phyloP scores from a whole-genome alignment of 30 jellyfish, hydroid and myxozoan species.

The Nemopilema nomurai region DNA sequence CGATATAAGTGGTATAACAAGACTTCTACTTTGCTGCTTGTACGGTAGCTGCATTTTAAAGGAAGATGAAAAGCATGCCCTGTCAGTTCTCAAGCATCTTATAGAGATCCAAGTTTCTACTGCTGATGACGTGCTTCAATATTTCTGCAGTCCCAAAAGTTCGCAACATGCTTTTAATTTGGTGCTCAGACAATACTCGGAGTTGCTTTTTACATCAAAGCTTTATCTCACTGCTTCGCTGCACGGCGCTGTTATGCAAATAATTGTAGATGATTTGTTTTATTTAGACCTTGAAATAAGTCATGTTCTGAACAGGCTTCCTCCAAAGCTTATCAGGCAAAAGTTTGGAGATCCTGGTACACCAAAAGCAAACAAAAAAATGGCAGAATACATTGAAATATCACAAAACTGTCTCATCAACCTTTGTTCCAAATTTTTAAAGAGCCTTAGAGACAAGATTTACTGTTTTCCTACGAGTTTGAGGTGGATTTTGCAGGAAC shows the following conservation, averaged over 20 bases:
- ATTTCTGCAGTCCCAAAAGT: constrained; percentile 85
- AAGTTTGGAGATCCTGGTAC: constrained; percentile 96
- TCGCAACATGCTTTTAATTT: constrained; percentile 69
- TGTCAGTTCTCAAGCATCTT: constrained; percentile 54
- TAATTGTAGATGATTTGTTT: constrained; percentile 84
- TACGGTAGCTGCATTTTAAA: constrained; percentile 87
- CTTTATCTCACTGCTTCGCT: constrained; percentile 94
- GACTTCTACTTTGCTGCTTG: constrained; percentile 65
- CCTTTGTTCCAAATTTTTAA: constrained; percentile 74
- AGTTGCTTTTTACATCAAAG: constrained; percentile 80
- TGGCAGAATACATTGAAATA: constrained; percentile 59
- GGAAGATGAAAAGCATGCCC: constrained; percentile 76
- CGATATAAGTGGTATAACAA: constrained; percentile 52
- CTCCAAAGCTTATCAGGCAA: constrained; percentile 74
- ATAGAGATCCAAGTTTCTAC: constrained; percentile 70
- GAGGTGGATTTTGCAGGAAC: constrained; percentile 79
- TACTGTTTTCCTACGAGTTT: constrained; percentile 89
- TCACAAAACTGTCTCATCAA: constrained; percentile 53
- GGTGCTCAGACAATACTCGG: constrained; percentile 72
- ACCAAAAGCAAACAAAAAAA: constrained; percentile 66
- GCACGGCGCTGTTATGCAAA: constrained; percentile 95
- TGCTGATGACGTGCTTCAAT: constrained; percentile 63
- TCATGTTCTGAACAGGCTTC: constrained; percentile 71
- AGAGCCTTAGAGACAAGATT: constrained; percentile 76
- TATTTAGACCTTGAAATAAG: constrained; percentile 76